Conservation (phyloP, 2,888 invertebrate species). For the Agrotis segetum region DNA sequence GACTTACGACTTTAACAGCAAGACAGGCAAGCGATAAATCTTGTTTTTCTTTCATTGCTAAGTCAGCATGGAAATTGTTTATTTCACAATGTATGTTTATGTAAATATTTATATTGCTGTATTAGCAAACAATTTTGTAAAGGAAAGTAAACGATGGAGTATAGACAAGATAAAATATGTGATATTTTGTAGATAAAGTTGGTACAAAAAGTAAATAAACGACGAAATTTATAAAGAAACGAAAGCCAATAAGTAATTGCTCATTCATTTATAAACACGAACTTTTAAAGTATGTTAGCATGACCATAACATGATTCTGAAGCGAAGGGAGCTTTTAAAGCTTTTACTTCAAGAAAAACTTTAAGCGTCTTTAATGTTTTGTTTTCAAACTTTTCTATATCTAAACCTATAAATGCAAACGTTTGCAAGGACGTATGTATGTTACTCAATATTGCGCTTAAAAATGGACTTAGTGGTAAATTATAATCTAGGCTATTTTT, state of each 20-base stretch:
- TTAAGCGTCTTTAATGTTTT: not conserved
- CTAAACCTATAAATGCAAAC: too few species aligned
- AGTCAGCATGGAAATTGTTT: slow-evolving; percentile 44
- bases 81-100: slow-evolving; percentile 32
- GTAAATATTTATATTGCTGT: slow-evolving; percentile 39
- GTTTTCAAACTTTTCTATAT: not conserved
- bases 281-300: not conserved
- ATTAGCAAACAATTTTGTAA: slow-evolving; percentile 34
- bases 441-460: too few species aligned
- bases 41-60: slow-evolving; percentile 51
- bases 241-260: not conserved
- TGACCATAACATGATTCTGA: not conserved
- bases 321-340: not conserved
- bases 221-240: not conserved
- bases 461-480: too few species aligned
- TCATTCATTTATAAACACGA: not conserved
- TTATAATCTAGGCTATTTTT: too few species aligned
- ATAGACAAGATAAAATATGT: slow-evolving; percentile 14
- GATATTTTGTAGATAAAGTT: not conserved
- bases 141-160: not conserved
- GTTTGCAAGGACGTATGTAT: too few species aligned
- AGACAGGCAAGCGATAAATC: slow-evolving; percentile 47
- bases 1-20: slow-evolving; percentile 32
- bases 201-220: not conserved
- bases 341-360: not conserved